Percentiles rank a stretch among this genome's conserved stretches.
Conservation (phyloP, 1,140 invertebrate genomes). For the Drosophila tsacasi region DNA sequence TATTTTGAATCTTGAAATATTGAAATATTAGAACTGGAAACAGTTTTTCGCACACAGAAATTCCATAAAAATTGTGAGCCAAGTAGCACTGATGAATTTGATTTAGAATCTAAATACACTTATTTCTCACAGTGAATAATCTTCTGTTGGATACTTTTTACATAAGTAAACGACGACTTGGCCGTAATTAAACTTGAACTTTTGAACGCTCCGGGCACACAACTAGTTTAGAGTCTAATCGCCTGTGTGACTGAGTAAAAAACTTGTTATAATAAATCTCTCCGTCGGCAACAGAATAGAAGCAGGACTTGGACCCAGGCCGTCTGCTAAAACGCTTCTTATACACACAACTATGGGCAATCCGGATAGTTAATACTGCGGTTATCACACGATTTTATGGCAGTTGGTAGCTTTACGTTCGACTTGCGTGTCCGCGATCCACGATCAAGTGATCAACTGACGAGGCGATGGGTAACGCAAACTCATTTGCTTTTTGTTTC, state of each 20-base stretch:
- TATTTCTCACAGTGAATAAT: constrained; percentile 5
- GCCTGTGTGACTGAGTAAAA: constrained; percentile 17
- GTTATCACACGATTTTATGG: constrained; percentile 24
- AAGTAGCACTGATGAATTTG: not conserved
- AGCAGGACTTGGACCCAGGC: not conserved
- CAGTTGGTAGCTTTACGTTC: constrained; percentile 19
- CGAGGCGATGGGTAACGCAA: constrained; percentile 68
- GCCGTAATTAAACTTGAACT: constrained; percentile 65
- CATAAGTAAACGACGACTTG: constrained; percentile 38
- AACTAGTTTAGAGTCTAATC: constrained; percentile 47
- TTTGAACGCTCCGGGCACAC: constrained; percentile 54
- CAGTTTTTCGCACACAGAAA: not conserved
- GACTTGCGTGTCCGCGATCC: constrained; percentile 74
- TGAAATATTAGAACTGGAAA: too few relatives aligned
- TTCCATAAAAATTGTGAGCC: not conserved
- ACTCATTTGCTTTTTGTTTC: constrained; percentile 69
- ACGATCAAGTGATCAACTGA: constrained; percentile 73
- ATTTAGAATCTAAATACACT: not conserved
- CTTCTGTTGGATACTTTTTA: constrained; percentile 26
- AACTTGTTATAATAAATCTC: constrained; percentile 47
- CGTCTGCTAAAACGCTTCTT: not conserved
- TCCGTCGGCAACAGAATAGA: not conserved
- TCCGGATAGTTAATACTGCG: constrained; percentile 28
- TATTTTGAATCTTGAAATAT: not conserved
- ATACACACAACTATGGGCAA: not conserved